Base-by-base conservation (phyloP, 2,113 vertebrate species). In the Ardeotis arabs region DNA sequence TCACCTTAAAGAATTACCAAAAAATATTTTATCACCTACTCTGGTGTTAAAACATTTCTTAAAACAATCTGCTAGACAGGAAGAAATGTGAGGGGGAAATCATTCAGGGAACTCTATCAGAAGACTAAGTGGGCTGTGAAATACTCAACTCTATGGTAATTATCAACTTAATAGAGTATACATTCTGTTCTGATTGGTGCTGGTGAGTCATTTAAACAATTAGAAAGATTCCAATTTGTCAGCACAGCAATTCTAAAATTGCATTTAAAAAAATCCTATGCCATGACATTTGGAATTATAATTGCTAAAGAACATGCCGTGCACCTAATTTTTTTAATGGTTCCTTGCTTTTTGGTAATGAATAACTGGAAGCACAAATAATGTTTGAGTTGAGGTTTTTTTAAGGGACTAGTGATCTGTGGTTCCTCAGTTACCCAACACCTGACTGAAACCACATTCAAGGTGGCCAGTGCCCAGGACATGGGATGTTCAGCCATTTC, bases 111-210 rank as follows among this genome's bases (percentile, higher is more conserved):
- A 76, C 56, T 84, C 92, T 90, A 90, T 87, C 93, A 78, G 80
- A 92, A 96, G 85, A 96, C 50, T 86, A 97, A 97, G 92, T 69
- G 76, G 93, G 72, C 95, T 97, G 93, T 95, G 85, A 97, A 97
- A 93, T 91, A 84, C 64, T 95, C 81, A 94, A 92, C 95, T 95
- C 93, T 67, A 70, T 29, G 28, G 18, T 87, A 96, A 98, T 97
- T 97, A 93, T 82, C 88, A 96, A 67, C 60, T 83, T 95, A 96
- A 96, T 89, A 97, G 93, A 87, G 64, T 95, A 93, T 92, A 12
- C 72, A 83, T 92, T 89, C 78, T 37, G 50, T 95, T 95, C 94
- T 93, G 85, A 96, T 95, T 95, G 89, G 93, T 92, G 72, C 50
- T 49, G 45, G 72, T 73, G 75, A 97, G 70, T 94, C 91, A 90